Evolutionary conservation across 2,113 vertebrate species (phyloP).

Genomic region (Ammospiza nelsoni): DNA sequence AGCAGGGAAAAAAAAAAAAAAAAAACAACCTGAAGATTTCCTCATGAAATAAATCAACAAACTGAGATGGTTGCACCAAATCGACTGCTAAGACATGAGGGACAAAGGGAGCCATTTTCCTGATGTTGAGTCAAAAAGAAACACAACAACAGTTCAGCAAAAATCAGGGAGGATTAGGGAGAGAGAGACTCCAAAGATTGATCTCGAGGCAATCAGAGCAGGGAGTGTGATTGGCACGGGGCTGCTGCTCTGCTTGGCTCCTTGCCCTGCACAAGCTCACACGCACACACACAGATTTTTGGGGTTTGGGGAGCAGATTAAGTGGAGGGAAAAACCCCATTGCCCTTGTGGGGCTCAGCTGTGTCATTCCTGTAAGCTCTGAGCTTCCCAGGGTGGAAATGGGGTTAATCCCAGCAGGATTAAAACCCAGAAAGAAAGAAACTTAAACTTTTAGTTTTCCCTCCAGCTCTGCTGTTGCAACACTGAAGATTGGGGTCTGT

Average conservation of each 20-base stretch:
- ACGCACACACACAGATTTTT: accelerated
- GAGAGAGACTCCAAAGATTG: background rate
- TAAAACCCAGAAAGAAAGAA: background rate
- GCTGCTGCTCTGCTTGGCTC: background rate
- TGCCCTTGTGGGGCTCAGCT: accelerated
- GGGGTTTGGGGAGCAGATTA: accelerated
- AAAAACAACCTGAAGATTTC: background rate
- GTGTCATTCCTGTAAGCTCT: background rate
- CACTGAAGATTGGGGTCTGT: background rate
- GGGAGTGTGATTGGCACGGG: background rate
- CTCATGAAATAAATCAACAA: background rate
- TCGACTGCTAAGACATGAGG: constrained; percentile 10
- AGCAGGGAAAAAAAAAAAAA: background rate
- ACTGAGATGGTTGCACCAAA: background rate
- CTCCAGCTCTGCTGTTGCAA: accelerated
- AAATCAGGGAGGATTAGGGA: background rate
- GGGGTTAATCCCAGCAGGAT: background rate
- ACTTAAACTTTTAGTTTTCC: background rate
- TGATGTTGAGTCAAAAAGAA: constrained; percentile 7
- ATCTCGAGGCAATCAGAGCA: background rate
- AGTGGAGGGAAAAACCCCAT: accelerated
- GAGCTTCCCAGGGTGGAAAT: background rate
- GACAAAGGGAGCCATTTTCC: constrained; percentile 37
- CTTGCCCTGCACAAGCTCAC: background rate
- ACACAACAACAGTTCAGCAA: constrained; percentile 17